Evolutionary conservation across 2,888 invertebrate genomes (phyloP).

Genomic region (Chymomyza procnemis): DNA sequence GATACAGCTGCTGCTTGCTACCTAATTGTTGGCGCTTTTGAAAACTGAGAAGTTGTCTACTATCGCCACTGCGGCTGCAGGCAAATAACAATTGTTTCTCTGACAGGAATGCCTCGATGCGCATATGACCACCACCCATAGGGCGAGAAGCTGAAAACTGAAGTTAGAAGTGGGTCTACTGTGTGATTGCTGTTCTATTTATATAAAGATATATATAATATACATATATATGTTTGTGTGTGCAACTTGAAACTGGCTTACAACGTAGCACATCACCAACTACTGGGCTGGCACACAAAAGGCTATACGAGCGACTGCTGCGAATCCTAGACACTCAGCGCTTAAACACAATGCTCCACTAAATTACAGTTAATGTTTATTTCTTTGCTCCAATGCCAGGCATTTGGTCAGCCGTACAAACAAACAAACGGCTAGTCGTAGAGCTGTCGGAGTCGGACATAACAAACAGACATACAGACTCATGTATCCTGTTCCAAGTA

Average conservation of each 20-base stretch:
- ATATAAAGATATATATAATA: too few species aligned
- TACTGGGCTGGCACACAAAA: constrained; percentile 43
- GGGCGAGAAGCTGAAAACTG: constrained; percentile 31
- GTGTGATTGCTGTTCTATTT: too few species aligned
- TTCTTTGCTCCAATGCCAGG: constrained; percentile 51
- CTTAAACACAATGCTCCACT: constrained; percentile 73
- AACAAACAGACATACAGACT: too few species aligned
- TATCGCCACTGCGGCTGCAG: constrained; percentile 30
- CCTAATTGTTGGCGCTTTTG: constrained; percentile 67
- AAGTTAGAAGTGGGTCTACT: background rate
- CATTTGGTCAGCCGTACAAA: constrained; percentile 19
- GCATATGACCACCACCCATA: constrained; percentile 44
- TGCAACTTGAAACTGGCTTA: constrained; percentile 61
- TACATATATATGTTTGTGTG: constrained; percentile 6
- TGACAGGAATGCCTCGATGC: constrained; percentile 22
- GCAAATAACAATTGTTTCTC: constrained; percentile 67
- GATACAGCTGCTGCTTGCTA: constrained; percentile 51
- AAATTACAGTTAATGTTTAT: constrained; percentile 73
- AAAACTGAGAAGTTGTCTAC: constrained; percentile 59
- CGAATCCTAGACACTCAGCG: constrained; percentile 56
- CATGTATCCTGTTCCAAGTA: background rate
- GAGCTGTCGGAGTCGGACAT: background rate
- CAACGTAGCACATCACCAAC: background rate
- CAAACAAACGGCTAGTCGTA: background rate
- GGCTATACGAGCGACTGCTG: constrained; percentile 40